Base-by-base conservation (phyloP, 2,888 invertebrate genomes). In the Chymomyza fuscimana region DNA sequence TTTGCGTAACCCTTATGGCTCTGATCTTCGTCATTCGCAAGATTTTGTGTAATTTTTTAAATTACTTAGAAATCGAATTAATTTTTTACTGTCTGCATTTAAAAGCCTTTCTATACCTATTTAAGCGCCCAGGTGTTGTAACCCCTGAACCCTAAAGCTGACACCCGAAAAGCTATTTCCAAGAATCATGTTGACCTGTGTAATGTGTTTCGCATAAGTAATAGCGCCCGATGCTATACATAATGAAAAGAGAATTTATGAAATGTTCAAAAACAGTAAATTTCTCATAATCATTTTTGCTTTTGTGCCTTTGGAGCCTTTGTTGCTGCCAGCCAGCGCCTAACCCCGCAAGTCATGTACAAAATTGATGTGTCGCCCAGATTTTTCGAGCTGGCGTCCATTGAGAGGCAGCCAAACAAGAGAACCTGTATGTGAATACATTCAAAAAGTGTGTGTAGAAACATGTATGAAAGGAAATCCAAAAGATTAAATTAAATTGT, bases 401-500 rank as follows among this genome's bases (percentile, higher is more conserved):
- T 51, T 51, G 51, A 15, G 32, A 56, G 52, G n/a, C n/a, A n/a
- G n/a, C n/a, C 59, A 61, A 40, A 6, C 19, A 40, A 69, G 7
- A 40, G 36, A 15, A 5, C 12, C 9, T 29, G 32, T 32, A 7
- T 32, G 32, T 9, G 54, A 16, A 54, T 7, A 19, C 25, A 32
- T 32, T 32, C 32, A 5, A 5, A 5, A 32, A 32, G 32, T 32
- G 25, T 25, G 25, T 25, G 56, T 52, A 61, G 64, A 65, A 61
- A 63, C 65, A 66, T 72, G 76, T 74, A 74, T 74, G 78, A 80
- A 75, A 65, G 72, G 70, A 82, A 87, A 76, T 82, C 81, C 75
- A n/a, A 66, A 74, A 83, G 88, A 85, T 85, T 88, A 85, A 88
- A 85, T 88, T 88, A 84, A 85, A 85, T 86, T 85, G 88, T 86